Evolutionary conservation across 2,113 vertebrate species (phyloP), one percentile per base, ranked within the genome.

Genomic region (Platichthys stellatus): DNA sequence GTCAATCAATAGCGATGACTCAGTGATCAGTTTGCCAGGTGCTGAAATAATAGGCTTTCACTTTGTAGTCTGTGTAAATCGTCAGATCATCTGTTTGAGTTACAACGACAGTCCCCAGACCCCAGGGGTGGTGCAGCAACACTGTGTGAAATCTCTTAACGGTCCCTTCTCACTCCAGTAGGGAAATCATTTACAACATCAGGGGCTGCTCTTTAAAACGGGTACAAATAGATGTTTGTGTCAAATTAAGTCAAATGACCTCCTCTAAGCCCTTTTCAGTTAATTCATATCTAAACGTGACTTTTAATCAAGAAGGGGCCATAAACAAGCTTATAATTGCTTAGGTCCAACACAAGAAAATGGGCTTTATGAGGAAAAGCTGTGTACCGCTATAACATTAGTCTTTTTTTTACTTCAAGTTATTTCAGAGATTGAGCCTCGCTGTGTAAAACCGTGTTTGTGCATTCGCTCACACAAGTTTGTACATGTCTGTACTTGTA

Each of bases 1-100:
- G 65, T 79, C 86, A 76, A 90, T 88, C 85, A 74, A 86, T 91
- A 89, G 63, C 74, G 81, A 61, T 83, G 85, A 89, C 81, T 86
- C 75, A 45, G 67, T 70, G 23, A 89, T 87, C 76, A 70, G 63
- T 88, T 89, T 81, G 77, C 79, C 73, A 86, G 86, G 81, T 88
- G 75, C 86, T 86, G 82, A 89, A 85, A 86, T 88, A 86, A 88
- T 69, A 77, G 63, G 38, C 79, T 89, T 69, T 86, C 69, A 83
- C 69, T 83, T 61, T 35, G 20, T 71, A 64, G 53, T 54, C 61
- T 83, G 57, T 74, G 68, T 51, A 40, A 78, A 57, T 62, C 61
- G 67, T 24, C 45, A 17, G 47, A 2, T 60, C 60, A 76, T 85
- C 26, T 45, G 63, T 85, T 82, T 78, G 53, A 84, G 51, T 84